Evolutionary conservation across 2,113 vertebrate genomes (phyloP).

Genomic region (Phocoena phocoena): DNA sequence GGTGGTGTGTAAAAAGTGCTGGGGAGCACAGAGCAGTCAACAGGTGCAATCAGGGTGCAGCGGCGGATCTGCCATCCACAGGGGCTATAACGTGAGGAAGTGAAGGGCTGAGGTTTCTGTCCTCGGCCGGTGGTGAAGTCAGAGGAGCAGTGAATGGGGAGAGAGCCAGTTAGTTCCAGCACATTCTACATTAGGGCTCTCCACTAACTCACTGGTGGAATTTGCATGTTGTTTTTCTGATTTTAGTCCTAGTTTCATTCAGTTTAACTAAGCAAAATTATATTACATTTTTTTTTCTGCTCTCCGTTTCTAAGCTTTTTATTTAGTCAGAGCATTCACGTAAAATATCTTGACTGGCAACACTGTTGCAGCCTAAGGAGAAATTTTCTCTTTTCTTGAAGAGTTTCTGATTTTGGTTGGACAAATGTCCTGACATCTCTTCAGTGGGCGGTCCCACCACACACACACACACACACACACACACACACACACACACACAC

Average conservation of each 20-base stretch:
- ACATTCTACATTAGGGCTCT: background rate
- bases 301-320: background rate
- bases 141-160: fast-evolving
- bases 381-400: background rate
- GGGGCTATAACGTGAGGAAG: fast-evolving
- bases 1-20: background rate
- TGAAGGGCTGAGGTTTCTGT: background rate
- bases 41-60: fast-evolving
- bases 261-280: background rate
- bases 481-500: too few relatives aligned
- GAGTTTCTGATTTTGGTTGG: background rate
- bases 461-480: too few relatives aligned
- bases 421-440: background rate
- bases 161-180: too few relatives aligned
- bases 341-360: background rate
- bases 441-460: too few relatives aligned
- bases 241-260: background rate
- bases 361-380: background rate
- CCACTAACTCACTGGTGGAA: background rate
- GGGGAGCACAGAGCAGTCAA: background rate
- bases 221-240: background rate
- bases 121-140: background rate
- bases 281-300: background rate
- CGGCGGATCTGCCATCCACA: fast-evolving
- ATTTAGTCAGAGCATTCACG: background rate